phyloP scores from a whole-genome alignment of 2,888 invertebrate species.

The Linhomoeus sp. region DNA sequence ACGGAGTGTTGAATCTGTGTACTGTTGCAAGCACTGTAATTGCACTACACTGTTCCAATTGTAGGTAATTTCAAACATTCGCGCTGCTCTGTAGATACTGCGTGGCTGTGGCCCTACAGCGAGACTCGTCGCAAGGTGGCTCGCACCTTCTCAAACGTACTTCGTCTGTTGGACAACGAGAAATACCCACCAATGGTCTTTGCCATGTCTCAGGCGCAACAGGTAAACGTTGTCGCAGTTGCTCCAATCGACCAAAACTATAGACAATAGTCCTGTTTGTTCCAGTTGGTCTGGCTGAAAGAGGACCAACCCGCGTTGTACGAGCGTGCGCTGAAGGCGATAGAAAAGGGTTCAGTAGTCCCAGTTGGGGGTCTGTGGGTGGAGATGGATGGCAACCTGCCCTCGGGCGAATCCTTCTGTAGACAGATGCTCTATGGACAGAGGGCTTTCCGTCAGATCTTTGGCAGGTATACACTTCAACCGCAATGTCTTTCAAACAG shows the following conservation, averaged over 20 bases:
- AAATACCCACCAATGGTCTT: slow-evolving; percentile 32
- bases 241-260: background rate
- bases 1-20: no score
- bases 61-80: no score
- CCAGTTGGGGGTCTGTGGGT: slow-evolving; percentile 38
- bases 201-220: slow-evolving; percentile 33
- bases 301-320: no score
- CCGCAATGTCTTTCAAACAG: no score
- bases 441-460: slow-evolving; percentile 32
- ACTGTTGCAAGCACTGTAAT: no score
- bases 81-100: slow-evolving; percentile 35
- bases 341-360: slow-evolving; percentile 28
- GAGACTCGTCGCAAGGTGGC: slow-evolving; percentile 37
- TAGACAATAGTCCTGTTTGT: no score
- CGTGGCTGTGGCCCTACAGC: slow-evolving; percentile 37
- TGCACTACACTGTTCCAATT: no score
- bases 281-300: no score
- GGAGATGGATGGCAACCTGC: slow-evolving; percentile 33
- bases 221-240: background rate
- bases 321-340: no score
- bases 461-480: no score
- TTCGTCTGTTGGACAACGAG: slow-evolving; percentile 34
- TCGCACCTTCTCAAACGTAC: slow-evolving; percentile 32
- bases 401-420: slow-evolving; percentile 35
- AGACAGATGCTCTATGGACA: slow-evolving; percentile 37